Percentiles rank a stretch among this genome's conserved stretches.
Conservation (phyloP, 2,888 invertebrate species). For the Iphiclides podalirius region DNA sequence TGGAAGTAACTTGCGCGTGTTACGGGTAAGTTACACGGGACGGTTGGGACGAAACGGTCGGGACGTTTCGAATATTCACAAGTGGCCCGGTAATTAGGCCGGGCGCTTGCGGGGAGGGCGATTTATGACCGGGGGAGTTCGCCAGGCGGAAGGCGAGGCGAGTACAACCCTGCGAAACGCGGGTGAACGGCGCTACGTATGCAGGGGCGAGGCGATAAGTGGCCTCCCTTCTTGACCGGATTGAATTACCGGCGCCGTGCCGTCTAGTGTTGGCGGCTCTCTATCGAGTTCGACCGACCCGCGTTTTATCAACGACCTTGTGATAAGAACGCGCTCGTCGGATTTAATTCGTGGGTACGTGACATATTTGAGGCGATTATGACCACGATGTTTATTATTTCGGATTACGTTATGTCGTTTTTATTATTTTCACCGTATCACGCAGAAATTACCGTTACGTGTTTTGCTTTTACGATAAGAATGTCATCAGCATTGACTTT, state of each 20-base stretch:
- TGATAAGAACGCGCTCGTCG: background rate
- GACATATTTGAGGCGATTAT: no score
- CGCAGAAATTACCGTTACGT: no score
- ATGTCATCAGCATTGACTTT: no score
- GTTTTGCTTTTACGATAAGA: no score
- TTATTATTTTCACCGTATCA: no score
- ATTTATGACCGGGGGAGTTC: conserved; percentile 52
- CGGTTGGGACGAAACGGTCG: background rate
- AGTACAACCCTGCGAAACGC: conserved; percentile 42
- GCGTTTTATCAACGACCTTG: conserved; percentile 22
- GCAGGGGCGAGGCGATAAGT: conserved; percentile 52
- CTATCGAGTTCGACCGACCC: conserved; percentile 44
- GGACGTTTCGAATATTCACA: conserved; percentile 54
- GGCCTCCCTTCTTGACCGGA: conserved; percentile 58
- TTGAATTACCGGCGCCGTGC: conserved; percentile 60
- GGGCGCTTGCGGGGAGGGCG: conserved; percentile 51
- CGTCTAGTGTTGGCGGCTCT: conserved; percentile 57
- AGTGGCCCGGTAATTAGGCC: conserved; percentile 62
- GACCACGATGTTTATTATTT: no score
- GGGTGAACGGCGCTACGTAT: conserved; percentile 56
- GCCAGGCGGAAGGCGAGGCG: conserved; percentile 53
- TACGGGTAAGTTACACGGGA: background rate
- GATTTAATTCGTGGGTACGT: no score
- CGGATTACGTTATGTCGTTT: no score
- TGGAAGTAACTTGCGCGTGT: no score